Conservation (phyloP, 2,888 invertebrate species). For the Phorcus lineatus region DNA sequence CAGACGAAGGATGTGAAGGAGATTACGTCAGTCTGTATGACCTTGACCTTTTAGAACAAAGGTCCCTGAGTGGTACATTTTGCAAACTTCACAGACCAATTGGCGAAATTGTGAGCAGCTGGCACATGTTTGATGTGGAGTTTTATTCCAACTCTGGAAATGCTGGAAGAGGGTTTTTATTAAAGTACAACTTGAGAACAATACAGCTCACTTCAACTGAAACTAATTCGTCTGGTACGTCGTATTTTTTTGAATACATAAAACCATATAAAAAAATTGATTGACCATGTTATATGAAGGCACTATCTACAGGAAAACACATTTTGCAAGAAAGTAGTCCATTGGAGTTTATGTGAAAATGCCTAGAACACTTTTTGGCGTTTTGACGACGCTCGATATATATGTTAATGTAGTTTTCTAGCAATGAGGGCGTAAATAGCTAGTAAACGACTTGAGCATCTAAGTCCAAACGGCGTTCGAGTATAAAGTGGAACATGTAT, state of each 20-base stretch:
- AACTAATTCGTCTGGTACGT: not conserved
- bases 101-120: not conserved
- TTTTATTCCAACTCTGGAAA: conserved; percentile 17
- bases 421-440: no score
- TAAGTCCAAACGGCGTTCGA: no score
- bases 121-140: conserved; percentile 18
- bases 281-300: no score
- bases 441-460: no score
- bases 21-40: conserved; percentile 20
- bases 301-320: no score
- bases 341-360: no score
- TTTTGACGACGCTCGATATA: no score
- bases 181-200: conserved; percentile 1
- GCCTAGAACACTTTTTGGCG: no score
- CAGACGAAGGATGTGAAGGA: conserved; percentile 11
- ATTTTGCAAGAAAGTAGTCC: no score
- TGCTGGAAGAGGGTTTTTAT: not conserved
- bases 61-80: not conserved
- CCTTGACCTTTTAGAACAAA: not conserved
- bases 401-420: no score
- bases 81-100: conserved; percentile 8
- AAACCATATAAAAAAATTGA: no score
- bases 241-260: not conserved
- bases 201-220: not conserved
- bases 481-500: no score